A percentile compares a stretch with the other conserved stretches of the same genome.
These are phyloP conservation scores for Marcusenius ussheri DNA, from an alignment of 2,113 vertebrate genomes.

Conservation along the genomic window DNA sequence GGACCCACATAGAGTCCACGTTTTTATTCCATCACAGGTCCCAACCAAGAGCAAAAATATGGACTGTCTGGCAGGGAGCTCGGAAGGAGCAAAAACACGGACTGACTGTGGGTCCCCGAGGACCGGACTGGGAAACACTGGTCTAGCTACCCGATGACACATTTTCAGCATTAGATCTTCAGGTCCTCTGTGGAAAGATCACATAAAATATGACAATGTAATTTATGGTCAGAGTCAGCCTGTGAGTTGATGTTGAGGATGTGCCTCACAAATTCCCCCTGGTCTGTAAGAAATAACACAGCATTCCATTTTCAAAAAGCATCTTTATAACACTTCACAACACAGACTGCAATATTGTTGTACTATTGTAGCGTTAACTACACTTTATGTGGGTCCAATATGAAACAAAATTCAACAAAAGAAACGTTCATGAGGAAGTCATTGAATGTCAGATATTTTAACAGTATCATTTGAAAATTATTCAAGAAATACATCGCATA, in stretches of 20 bases:
- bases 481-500: not conserved
- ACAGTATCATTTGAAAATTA: not conserved
- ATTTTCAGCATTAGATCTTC: not conserved
- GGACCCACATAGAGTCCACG: not conserved
- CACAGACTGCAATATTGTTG: not conserved
- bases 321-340: not conserved
- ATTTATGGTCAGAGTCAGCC: not conserved
- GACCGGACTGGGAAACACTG: not conserved
- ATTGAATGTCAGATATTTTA: not conserved
- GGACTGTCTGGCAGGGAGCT: not conserved
- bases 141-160: not conserved
- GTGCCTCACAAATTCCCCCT: not conserved
- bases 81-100: not conserved
- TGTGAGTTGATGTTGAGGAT: not conserved
- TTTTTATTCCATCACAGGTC: not conserved
- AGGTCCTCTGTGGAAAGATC: not conserved
- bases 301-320: not conserved
- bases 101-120: not conserved
- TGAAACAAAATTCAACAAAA: not conserved
- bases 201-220: not conserved
- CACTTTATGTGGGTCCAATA: not conserved
- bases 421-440: not conserved
- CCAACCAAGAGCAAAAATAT: not conserved
- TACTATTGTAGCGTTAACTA: not conserved
- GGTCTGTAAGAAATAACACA: not conserved